Evolutionary conservation across 2,113 vertebrate genomes (phyloP), one percentile per base, ranked within the genome.

Genomic region (Chunga burmeisteri): DNA sequence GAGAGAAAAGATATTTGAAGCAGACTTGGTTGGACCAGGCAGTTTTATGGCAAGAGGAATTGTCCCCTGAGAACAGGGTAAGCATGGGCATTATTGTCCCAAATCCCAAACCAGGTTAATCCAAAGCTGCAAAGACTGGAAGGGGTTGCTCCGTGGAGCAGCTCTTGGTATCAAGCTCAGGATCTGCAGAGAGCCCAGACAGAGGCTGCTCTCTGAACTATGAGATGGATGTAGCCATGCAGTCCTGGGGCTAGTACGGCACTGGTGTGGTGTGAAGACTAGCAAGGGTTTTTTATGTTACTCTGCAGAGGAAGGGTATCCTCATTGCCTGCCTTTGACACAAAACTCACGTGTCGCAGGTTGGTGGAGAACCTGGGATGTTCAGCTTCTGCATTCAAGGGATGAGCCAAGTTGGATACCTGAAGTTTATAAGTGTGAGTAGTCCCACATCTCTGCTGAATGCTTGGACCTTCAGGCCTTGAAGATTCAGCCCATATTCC

Each of bases 161-260:
- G 63, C 42, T 42, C n/a, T 56, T 20, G 50, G 26, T 20, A 6
- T 23, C 1, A 4, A 18, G 34, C 55, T n/a, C 62, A 6, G 52
- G 30, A 25, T 20, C n/a, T 30, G 42, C 10, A 50, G 62, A 38
- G 49, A 42, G 30, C 30, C n/a, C 36, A 4, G 25, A 22, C 40
- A 5, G 22, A 21, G 18, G 22, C 56, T 13, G 13, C 20, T 42
- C 13, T 26, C 32, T 32, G 26, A 36, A 5, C 16, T 16, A 9
- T 3, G 59, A 19, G 12, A 26, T 7, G 16, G 32, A 4, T 0
- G 13, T 25, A 58, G 9, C n/a, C 14, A 1, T 10, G n/a, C 9
- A 2, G 7, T 66, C 6, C 44, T 32, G 18, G 32, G 59, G 44
- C 59, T 56, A 9, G 36, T 5, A 11, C 36, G 18, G 17, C 7